phyloP scores from a whole-genome alignment of 2,888 invertebrate species.

The Idaea straminata region DNA sequence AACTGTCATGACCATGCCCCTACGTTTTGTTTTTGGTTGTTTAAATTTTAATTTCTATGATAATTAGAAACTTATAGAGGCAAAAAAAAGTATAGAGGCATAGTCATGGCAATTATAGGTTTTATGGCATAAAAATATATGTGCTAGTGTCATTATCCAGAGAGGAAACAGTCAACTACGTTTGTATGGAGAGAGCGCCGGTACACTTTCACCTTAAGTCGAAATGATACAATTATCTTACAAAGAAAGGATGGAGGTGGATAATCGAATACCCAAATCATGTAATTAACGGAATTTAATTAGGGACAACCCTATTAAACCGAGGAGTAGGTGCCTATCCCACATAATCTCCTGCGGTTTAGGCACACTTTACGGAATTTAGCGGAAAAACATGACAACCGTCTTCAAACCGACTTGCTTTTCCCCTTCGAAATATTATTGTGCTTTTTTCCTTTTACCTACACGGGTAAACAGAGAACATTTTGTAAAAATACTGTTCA shows the following conservation, averaged over 20 bases:
- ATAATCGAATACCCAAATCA: neutral
- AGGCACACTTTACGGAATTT: conserved; percentile 21
- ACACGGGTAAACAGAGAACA: neutral
- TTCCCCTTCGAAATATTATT: neutral
- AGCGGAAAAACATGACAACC: conserved; percentile 8
- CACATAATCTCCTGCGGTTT: conserved; percentile 28
- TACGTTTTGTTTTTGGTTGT: too few relatives aligned
- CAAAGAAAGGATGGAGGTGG: neutral
- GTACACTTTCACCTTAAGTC: neutral
- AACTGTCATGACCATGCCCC: too few relatives aligned
- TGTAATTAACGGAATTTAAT: conserved; percentile 11
- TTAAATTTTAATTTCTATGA: too few relatives aligned
- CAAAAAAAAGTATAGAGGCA: too few relatives aligned
- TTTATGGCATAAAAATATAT: too few relatives aligned
- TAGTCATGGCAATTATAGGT: too few relatives aligned
- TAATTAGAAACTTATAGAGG: too few relatives aligned
- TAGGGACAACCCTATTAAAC: conserved; percentile 24
- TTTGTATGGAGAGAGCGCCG: too few relatives aligned
- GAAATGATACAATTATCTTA: neutral
- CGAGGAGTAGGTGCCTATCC: conserved; percentile 22
- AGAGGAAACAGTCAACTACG: too few relatives aligned
- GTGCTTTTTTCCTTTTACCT: neutral
- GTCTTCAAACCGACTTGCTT: neutral
- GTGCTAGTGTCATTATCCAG: too few relatives aligned
- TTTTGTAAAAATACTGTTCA: too few relatives aligned